Evolutionary conservation across 1,140 invertebrate genomes (phyloP).

Genomic region (Heliconius nattereri): DNA sequence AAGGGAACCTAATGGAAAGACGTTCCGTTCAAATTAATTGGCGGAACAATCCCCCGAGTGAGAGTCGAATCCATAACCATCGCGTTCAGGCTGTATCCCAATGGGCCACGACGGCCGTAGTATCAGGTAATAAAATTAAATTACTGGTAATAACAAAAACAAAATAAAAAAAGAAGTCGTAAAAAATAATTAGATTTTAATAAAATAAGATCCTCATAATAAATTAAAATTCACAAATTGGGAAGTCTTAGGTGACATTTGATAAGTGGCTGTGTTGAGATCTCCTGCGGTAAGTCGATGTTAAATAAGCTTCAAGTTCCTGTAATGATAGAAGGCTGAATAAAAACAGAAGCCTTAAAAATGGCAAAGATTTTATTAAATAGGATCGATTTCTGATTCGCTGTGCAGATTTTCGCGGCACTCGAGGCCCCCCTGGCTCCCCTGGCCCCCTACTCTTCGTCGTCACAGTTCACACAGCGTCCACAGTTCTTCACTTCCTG

Average conservation of each 20-base stretch:
- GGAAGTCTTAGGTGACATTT: neutral
- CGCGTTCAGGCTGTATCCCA: no score
- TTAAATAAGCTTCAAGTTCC: neutral
- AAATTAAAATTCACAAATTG: neutral
- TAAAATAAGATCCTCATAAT: neutral
- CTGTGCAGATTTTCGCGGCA: neutral
- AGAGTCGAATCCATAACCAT: no score
- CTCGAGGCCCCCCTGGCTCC: neutral
- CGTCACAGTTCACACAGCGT: neutral
- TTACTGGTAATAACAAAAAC: no score
- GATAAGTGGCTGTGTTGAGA: neutral
- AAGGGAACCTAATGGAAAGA: no score
- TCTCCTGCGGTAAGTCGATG: neutral
- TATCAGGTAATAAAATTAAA: no score
- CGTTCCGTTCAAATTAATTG: no score
- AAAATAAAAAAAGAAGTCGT: no score
- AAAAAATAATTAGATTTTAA: no score
- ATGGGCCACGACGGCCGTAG: no score
- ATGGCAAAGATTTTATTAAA: neutral
- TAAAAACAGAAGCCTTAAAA: conserved; percentile 8
- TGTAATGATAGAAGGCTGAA: neutral
- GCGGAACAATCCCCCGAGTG: no score
- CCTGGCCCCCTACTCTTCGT: no score
- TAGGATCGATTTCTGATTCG: neutral
- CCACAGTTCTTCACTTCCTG: neutral